These are phyloP conservation scores for Labroides dimidiatus DNA, from an alignment of 2,797 vertebrate species.

Conservation along the genomic window DNA sequence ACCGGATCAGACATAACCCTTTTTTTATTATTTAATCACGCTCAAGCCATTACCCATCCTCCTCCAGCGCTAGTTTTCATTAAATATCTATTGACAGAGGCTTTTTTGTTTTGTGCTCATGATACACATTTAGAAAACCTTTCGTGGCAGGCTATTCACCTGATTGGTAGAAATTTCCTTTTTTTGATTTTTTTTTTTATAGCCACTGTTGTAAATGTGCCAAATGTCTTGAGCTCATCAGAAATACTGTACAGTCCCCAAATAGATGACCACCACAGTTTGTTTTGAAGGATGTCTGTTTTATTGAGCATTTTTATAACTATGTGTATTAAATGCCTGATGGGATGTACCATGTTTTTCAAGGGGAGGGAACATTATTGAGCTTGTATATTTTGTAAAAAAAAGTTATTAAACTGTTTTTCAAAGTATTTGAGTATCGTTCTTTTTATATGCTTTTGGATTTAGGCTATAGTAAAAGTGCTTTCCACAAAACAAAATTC, in stretches of 20 bases:
- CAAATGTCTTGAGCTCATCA: slow-evolving; percentile 58
- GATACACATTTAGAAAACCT: slow-evolving; percentile 36
- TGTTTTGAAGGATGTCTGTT: slow-evolving; percentile 57
- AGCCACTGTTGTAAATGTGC: slow-evolving; percentile 68
- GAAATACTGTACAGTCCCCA: slow-evolving; percentile 33
- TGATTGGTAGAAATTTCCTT: slow-evolving; percentile 53
- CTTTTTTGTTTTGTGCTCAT: slow-evolving; percentile 4
- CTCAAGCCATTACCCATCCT: slow-evolving; percentile 30
- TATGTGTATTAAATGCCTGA: slow-evolving; percentile 64
- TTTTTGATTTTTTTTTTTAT: slow-evolving; percentile 43
- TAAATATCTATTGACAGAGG: slow-evolving; percentile 19
- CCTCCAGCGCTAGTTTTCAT: slow-evolving; percentile 17
- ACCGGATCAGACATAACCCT: background rate
- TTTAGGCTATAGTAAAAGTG: background rate
- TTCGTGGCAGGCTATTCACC: slow-evolving; percentile 49
- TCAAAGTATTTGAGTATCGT: slow-evolving; percentile 39
- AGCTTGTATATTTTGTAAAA: slow-evolving; percentile 82
- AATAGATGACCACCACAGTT: slow-evolving; percentile 44
- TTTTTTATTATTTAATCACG: slow-evolving; percentile 6
- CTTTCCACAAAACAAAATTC: too few relatives aligned
- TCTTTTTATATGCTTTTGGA: background rate
- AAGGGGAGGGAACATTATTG: slow-evolving; percentile 26
- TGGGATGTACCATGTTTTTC: slow-evolving; percentile 49
- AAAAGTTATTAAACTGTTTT: slow-evolving; percentile 80
- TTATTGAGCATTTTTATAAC: slow-evolving; percentile 71